phyloP scores from a whole-genome alignment of 2,797 vertebrate genomes.

The Enteromius fasciolatus region DNA sequence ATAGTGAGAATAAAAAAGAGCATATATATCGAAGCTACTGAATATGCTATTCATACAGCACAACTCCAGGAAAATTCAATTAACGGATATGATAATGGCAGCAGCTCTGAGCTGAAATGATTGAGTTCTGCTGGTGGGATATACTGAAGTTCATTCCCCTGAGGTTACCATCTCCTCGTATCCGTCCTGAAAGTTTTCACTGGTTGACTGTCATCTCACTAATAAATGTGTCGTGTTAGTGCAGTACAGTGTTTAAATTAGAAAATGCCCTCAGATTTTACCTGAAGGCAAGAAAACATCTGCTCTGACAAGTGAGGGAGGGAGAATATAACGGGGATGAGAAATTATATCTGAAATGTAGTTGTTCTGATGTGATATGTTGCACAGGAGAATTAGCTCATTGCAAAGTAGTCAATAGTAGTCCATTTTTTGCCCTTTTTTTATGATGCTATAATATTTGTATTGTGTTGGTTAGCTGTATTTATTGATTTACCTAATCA shows the following conservation, averaged over 20 bases:
- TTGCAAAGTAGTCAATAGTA: neutral
- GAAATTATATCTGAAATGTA: constrained; percentile 8
- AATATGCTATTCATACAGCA: constrained; percentile 49
- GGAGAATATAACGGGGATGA: neutral
- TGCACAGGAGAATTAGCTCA: neutral
- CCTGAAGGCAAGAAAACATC: constrained; percentile 44
- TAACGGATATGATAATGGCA: constrained; percentile 48
- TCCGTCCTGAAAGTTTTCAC: constrained; percentile 30
- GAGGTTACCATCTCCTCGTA: neutral
- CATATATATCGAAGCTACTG: constrained; percentile 37
- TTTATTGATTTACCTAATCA: no score
- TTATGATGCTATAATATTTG: no score
- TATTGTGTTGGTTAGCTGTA: no score
- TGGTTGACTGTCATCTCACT: constrained; percentile 27
- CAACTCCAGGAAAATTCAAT: constrained; percentile 53
- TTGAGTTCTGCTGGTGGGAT: constrained; percentile 23
- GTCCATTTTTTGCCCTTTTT: no score
- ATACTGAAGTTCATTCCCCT: constrained; percentile 12
- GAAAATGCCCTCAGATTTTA: constrained; percentile 39
- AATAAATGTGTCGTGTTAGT: neutral
- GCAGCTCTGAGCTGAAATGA: neutral
- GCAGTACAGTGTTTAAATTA: constrained; percentile 40
- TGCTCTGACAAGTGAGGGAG: constrained; percentile 12
- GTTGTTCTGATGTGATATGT: constrained; percentile 16
- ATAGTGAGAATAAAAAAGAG: constrained; percentile 10